Base-by-base conservation (phyloP, 2,113 vertebrate species). In the Dolichotis patagonum region DNA sequence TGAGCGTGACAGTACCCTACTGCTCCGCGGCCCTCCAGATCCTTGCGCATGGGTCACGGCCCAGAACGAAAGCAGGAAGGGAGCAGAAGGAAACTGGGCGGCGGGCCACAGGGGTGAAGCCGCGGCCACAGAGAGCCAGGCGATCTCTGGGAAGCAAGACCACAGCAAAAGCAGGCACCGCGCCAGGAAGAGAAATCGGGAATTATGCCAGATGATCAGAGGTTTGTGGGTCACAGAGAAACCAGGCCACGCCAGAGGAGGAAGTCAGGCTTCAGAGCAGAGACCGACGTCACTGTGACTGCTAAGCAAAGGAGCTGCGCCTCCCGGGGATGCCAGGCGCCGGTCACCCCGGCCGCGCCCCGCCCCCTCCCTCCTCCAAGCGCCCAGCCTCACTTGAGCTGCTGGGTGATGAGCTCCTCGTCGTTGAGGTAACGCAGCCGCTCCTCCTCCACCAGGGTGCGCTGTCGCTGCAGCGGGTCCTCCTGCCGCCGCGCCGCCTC, bases 341-440 rank as follows among this genome's bases (percentile, higher is more conserved):
- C 0, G 80, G 69, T 54, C 71, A 10, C 69, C 46, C 9, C 0
- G 19, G 86, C 32, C 58, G 4, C 12, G 5, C 22, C 30, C 9
- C 56, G 5, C 32, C 2, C 46, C 41, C 32, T 22, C 58, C 65
- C 89, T 26, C 38, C 38, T 0, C 46, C 7, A 54, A 0, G 88
- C 32, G 46, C 67, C 91, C 63, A n/a, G 95, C 98, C 99, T 99
- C 97, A 99, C 99, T 99, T 99, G 63, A 99, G 99, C 98, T 99
- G 99, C 98, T 99, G 99, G 63, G 99, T 99, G 96, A 99, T 99
- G 52, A 99, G 99, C 98, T 99, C 99, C 98, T 99, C 99, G 97
- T 99, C 99, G 10, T 99, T 99, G 93, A 99, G 99, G 98, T 99
- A 99, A 89, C 99, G 99, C 69, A 99, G 99, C 98, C 99, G 98